Percentiles rank a stretch among this genome's conserved stretches.
Evolutionary conservation across 64 coral and sea anemone genomes (phyloP).

Genomic region (Montipora efflorescens): DNA sequence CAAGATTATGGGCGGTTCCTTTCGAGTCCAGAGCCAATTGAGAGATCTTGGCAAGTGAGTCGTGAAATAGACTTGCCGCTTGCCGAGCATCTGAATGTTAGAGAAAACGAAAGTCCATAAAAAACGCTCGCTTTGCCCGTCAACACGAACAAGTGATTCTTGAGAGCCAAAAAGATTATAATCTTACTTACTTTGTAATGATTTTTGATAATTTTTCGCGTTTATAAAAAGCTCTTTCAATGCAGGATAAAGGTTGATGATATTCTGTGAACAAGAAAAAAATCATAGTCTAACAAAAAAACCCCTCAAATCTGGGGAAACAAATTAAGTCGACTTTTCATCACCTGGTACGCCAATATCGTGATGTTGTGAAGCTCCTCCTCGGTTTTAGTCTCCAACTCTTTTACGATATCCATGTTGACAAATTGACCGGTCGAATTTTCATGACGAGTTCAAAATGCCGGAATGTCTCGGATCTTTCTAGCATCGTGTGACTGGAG

Average conservation of each 20-base stretch:
- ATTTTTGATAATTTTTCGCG: constrained; percentile 54
- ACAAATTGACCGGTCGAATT: not conserved
- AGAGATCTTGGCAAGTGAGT: constrained; percentile 54
- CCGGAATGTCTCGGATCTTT: not conserved
- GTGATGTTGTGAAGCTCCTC: constrained; percentile 39
- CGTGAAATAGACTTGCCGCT: constrained; percentile 35
- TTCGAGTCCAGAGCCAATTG: constrained; percentile 41
- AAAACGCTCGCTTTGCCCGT: not conserved
- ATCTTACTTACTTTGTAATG: constrained; percentile 64
- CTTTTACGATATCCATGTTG: not conserved
- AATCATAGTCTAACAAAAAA: not conserved
- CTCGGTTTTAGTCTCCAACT: constrained; percentile 34
- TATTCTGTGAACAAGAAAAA: constrained; percentile 25
- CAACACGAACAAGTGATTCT: not conserved
- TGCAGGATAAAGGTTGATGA: constrained; percentile 43
- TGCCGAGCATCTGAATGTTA: constrained; percentile 34
- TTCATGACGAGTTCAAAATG: not conserved
- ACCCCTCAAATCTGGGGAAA: not conserved
- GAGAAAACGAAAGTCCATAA: not conserved
- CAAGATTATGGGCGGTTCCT: constrained; percentile 52
- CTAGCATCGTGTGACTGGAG: too few species aligned
- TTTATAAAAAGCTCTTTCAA: constrained; percentile 54
- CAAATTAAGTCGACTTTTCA: not conserved
- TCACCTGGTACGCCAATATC: constrained; percentile 40
- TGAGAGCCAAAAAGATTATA: not conserved